phyloP scores from a whole-genome alignment of 2,797 vertebrate species.

The Numenius phaeopus region DNA sequence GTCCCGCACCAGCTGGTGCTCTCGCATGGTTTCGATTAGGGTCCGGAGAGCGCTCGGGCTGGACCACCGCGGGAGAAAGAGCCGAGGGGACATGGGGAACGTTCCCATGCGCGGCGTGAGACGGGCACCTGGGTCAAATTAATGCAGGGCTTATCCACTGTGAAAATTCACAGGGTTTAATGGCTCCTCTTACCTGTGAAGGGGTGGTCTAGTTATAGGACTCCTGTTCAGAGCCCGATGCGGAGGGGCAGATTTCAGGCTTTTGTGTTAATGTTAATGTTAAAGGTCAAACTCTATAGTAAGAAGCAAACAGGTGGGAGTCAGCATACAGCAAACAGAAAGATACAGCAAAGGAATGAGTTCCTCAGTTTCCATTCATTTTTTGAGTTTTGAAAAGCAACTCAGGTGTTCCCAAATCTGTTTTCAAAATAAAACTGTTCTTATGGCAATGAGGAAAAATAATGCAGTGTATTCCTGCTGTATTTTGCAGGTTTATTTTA shows the following conservation, averaged over 20 bases:
- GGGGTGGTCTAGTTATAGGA: conserved; percentile 60
- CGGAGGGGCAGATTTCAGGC: background rate
- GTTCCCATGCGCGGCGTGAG: conserved; percentile 51
- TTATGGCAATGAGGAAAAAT: background rate
- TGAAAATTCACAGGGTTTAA: conserved; percentile 71
- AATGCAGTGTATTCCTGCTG: background rate
- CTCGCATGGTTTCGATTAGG: conserved; percentile 65
- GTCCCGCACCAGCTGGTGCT: conserved; percentile 21
- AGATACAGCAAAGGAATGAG: background rate
- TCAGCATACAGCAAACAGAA: background rate
- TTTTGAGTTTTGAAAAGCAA: background rate
- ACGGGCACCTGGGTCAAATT: conserved; percentile 74
- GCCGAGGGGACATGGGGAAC: conserved; percentile 52
- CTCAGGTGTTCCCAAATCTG: background rate
- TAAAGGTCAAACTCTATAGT: conserved; percentile 31
- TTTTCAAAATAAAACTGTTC: background rate
- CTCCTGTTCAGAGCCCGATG: conserved; percentile 18
- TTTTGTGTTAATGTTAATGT: background rate
- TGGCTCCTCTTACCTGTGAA: conserved; percentile 62
- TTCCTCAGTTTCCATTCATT: background rate
- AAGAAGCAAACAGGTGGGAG: background rate
- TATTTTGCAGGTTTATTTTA: background rate
- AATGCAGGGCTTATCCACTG: conserved; percentile 71
- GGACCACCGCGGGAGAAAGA: conserved; percentile 67
- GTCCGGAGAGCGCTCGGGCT: background rate